Evolutionary conservation across 2,797 vertebrate genomes (phyloP).

Genomic region (Amazona ochrocephala): DNA sequence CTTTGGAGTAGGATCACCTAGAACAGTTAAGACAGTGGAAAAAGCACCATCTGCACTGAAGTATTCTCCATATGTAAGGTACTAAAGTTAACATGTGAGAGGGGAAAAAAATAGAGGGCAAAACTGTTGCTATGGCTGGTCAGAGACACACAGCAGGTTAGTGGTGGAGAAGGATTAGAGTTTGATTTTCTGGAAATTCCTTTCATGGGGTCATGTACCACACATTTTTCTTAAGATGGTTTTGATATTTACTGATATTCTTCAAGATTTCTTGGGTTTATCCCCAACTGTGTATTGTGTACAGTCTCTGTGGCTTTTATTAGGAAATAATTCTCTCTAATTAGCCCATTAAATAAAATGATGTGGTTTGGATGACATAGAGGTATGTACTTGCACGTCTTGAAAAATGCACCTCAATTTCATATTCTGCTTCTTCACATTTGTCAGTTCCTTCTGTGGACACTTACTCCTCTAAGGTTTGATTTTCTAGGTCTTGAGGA

Average conservation of each 20-base stretch:
- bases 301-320: not conserved
- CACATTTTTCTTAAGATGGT: not conserved
- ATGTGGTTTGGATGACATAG: not conserved
- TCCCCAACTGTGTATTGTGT: not conserved
- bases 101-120: not conserved
- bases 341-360: not conserved
- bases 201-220: not conserved
- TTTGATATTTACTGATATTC: not conserved
- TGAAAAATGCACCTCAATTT: not conserved
- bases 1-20: not conserved
- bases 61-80: rapidly evolving
- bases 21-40: not conserved
- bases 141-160: not conserved
- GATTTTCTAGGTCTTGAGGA: not conserved
- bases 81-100: not conserved
- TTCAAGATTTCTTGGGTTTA: not conserved
- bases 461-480: not conserved
- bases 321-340: not conserved
- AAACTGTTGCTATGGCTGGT: not conserved
- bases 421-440: not conserved
- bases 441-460: not conserved
- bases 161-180: not conserved
- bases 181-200: not conserved
- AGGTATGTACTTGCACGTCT: not conserved
- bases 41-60: not conserved